Percentiles rank a stretch among this genome's conserved stretches.
phyloP scores from a whole-genome alignment of 2,888 invertebrate genomes.

The Acleris cristana region DNA sequence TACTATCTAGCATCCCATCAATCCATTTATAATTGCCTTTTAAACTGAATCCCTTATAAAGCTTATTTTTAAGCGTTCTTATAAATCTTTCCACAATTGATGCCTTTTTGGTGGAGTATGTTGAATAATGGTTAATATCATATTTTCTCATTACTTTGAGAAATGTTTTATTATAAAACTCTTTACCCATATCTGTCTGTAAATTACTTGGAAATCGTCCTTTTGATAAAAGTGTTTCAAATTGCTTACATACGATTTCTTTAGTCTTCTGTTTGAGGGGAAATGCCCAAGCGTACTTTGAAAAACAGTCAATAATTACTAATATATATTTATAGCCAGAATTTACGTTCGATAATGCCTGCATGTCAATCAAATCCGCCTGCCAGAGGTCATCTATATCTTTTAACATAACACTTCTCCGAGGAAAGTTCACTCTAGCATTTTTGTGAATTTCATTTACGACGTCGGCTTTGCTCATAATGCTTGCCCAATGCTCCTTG shows the following conservation, averaged over 20 bases:
- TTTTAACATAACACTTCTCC: slow-evolving; percentile 49
- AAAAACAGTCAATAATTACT: slow-evolving; percentile 2
- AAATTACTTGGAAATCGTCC: slow-evolving; percentile 4
- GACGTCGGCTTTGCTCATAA: slow-evolving; percentile 38
- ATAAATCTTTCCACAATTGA: slow-evolving; percentile 39
- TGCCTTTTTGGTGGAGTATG: slow-evolving; percentile 34
- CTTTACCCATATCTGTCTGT: slow-evolving; percentile 42
- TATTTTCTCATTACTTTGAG: slow-evolving; percentile 7
- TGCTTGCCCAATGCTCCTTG: slow-evolving; percentile 6
- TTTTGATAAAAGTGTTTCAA: not conserved
- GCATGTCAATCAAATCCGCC: slow-evolving; percentile 51
- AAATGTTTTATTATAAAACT: slow-evolving; percentile 38
- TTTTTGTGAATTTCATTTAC: slow-evolving; percentile 57
- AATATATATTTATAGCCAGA: slow-evolving; percentile 9
- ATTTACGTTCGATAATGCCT: slow-evolving; percentile 16
- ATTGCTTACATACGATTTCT: not conserved
- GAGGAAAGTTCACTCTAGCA: slow-evolving; percentile 53
- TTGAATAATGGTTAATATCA: slow-evolving; percentile 35
- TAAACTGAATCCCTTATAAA: slow-evolving; percentile 30
- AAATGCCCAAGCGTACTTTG: slow-evolving; percentile 8
- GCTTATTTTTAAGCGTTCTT: slow-evolving; percentile 36
- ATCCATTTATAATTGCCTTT: slow-evolving; percentile 32
- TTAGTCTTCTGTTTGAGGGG: slow-evolving; percentile 10
- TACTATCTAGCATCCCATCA: not conserved
- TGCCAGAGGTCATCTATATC: slow-evolving; percentile 60